These are phyloP conservation scores for Styela plicata DNA, from an alignment of 23 tunicate species.

Conservation along the genomic window DNA sequence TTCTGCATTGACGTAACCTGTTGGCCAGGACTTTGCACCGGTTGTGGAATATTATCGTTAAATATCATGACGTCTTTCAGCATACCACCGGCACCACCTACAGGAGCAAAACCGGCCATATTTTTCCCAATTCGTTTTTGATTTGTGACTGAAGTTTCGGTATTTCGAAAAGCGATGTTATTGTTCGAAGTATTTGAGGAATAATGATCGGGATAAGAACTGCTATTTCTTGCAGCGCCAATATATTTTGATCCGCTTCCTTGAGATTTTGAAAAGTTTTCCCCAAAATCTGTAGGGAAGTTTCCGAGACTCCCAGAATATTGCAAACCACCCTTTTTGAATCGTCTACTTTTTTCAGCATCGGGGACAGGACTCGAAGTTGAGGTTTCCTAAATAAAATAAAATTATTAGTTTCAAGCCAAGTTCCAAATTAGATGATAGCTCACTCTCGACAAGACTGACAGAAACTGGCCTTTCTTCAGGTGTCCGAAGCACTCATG, in stretches of 20 bases:
- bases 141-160: background rate
- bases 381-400: conserved; percentile 13
- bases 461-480: no score
- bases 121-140: background rate
- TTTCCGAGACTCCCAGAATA: conserved; percentile 38
- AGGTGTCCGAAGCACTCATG: no score
- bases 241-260: background rate
- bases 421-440: no score
- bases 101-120: background rate
- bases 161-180: background rate
- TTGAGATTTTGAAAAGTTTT: background rate
- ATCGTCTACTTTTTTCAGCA: background rate
- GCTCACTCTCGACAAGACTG: no score
- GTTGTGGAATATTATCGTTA: background rate
- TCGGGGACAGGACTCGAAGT: conserved; percentile 1
- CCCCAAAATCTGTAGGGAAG: background rate
- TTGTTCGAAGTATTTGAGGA: background rate
- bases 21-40: background rate
- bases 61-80: conserved; percentile 5
- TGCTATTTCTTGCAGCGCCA: background rate
- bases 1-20: background rate
- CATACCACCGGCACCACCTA: background rate
- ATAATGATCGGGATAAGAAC: background rate
- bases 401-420: no score
- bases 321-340: conserved; percentile 1